Percentiles rank a stretch among this genome's conserved stretches.
These are phyloP conservation scores for Drosophila repleta DNA, from an alignment of 1,140 invertebrate genomes.

Conservation along the genomic window DNA sequence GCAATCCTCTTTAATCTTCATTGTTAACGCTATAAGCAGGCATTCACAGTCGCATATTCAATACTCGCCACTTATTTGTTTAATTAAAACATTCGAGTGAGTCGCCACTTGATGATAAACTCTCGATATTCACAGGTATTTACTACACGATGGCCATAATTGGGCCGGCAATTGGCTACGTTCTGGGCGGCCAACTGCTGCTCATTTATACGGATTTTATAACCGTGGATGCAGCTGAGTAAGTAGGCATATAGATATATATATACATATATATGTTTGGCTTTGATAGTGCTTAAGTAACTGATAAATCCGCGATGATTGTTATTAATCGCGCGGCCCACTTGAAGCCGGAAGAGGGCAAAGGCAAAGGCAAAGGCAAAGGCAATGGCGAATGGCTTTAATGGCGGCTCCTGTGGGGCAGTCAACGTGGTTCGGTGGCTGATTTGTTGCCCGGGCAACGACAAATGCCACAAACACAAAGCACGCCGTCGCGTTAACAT, in stretches of 20 bases:
- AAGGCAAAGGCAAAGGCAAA: conserved; percentile 54
- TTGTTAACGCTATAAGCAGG: too few species aligned
- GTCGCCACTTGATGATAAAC: neutral
- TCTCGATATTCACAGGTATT: conserved; percentile 86
- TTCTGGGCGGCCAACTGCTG: conserved; percentile 90
- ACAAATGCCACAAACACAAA: conserved; percentile 60
- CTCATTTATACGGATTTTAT: conserved; percentile 91
- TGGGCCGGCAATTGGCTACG: conserved; percentile 92
- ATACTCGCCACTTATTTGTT: neutral
- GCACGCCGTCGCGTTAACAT: conserved; percentile 62
- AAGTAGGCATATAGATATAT: conserved; percentile 83
- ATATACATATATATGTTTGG: neutral
- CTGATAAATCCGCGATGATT: conserved; percentile 48
- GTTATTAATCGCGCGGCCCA: conserved; percentile 67
- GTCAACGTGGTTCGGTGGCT: conserved; percentile 21
- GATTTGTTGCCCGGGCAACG: conserved; percentile 57
- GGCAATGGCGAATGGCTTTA: conserved; percentile 64
- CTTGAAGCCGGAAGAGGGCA: neutral
- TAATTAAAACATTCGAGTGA: neutral
- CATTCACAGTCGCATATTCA: neutral
- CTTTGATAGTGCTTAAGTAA: conserved; percentile 16
- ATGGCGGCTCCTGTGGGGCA: conserved; percentile 10
- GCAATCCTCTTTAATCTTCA: too few species aligned
- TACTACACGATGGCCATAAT: conserved; percentile 92
- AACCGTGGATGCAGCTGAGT: conserved; percentile 86